Evolutionary conservation across 2,888 invertebrate species (phyloP).

Genomic region (Sipha maydis): DNA sequence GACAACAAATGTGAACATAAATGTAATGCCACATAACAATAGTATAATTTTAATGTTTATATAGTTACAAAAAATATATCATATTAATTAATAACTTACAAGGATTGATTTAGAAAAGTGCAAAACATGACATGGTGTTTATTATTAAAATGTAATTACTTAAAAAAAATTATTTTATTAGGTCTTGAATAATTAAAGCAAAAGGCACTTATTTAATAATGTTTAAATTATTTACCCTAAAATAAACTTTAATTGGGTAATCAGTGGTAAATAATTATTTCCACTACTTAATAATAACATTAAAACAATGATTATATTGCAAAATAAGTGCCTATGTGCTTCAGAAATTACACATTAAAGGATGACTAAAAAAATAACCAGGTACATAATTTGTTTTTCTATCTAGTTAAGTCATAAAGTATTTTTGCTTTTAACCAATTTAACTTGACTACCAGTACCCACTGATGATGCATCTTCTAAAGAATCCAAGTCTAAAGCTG

Average conservation of each 20-base stretch:
- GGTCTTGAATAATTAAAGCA: constrained; percentile 14
- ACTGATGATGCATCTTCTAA: constrained; percentile 76
- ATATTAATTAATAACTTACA: constrained; percentile 11
- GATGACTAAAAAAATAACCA: constrained; percentile 47
- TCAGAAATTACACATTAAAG: constrained; percentile 29
- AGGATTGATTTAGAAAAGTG: constrained; percentile 35
- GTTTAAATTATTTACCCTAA: constrained; percentile 33
- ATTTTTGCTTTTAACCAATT: constrained; percentile 71
- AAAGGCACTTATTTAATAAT: constrained; percentile 47
- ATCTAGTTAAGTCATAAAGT: constrained; percentile 49
- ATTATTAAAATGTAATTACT: constrained; percentile 36
- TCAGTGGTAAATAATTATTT: not conserved
- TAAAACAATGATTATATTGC: constrained; percentile 13
- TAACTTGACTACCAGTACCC: constrained; percentile 76
- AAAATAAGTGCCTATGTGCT: constrained; percentile 39
- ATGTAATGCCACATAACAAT: constrained; percentile 20
- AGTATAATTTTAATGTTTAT: constrained; percentile 35
- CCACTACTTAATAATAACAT: constrained; percentile 5
- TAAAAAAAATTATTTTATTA: constrained; percentile 5
- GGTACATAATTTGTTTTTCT: constrained; percentile 42
- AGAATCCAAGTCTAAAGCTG: constrained; percentile 87
- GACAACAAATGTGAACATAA: constrained; percentile 23
- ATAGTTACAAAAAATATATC: constrained; percentile 23
- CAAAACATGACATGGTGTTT: constrained; percentile 52
- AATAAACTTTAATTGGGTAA: constrained; percentile 24